Evolutionary conservation across 2,113 vertebrate species (phyloP).

Genomic region (Coreoperca whiteheadi): DNA sequence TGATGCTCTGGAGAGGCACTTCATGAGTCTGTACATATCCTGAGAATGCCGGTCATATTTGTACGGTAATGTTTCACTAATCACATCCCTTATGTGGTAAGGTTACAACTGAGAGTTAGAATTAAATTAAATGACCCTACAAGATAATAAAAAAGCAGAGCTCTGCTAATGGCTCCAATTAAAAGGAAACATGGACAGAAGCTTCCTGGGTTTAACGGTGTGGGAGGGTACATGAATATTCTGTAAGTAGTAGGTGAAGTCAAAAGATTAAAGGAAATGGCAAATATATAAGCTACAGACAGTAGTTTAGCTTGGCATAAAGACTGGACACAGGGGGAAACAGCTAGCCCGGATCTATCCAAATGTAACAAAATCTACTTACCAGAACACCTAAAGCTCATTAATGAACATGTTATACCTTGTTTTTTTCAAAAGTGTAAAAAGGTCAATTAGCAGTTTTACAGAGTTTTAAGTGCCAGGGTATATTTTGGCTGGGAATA

Average conservation of each 20-base stretch:
- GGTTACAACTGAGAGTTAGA: not conserved
- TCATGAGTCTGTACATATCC: not conserved
- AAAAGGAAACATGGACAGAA: not conserved
- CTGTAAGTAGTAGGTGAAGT: no score
- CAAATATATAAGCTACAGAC: not conserved
- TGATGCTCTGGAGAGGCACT: not conserved
- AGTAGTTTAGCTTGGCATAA: not conserved
- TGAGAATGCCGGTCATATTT: not conserved
- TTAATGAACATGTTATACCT: no score
- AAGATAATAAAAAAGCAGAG: not conserved
- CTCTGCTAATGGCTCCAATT: conserved; percentile 1
- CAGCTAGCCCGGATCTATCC: no score
- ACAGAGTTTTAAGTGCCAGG: not conserved
- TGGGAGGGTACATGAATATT: no score
- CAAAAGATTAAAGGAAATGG: no score
- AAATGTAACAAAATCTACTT: no score
- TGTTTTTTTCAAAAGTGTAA: no score
- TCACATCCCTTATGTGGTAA: not conserved
- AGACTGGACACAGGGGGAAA: not conserved
- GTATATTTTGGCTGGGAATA: no score
- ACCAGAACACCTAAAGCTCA: no score
- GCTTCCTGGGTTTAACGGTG: not conserved
- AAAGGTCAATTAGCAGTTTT: not conserved
- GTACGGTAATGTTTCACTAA: not conserved
- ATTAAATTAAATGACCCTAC: conserved; percentile 1